Evolutionary conservation across 2,113 vertebrate genomes (phyloP).

Genomic region (Bungarus multicinctus): DNA sequence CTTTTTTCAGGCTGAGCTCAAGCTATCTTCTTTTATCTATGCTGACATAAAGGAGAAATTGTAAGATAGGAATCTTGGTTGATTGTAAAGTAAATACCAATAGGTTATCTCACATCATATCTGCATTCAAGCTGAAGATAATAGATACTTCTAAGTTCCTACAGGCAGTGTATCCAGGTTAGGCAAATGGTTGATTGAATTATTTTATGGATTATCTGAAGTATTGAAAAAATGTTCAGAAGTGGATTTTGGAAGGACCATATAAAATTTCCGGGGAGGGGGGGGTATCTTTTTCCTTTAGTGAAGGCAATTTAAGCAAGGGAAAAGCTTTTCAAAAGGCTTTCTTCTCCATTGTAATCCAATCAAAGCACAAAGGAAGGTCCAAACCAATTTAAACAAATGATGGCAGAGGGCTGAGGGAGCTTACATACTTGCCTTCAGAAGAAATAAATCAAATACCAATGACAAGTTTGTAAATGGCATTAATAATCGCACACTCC

Average conservation of each 20-base stretch:
- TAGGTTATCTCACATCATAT: background rate
- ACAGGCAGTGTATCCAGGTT: background rate
- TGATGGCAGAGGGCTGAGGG: background rate
- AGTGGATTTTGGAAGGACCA: no score
- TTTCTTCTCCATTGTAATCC: background rate
- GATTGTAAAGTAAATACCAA: background rate
- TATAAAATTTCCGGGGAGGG: background rate
- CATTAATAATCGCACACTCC: background rate
- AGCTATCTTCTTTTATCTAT: constrained; percentile 5
- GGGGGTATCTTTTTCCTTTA: background rate
- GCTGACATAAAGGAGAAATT: background rate
- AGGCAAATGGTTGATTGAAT: background rate
- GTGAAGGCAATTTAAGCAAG: background rate
- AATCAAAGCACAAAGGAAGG: background rate
- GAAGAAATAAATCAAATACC: background rate
- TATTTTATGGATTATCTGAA: background rate
- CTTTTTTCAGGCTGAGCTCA: background rate
- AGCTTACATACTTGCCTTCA: background rate
- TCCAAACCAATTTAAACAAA: background rate
- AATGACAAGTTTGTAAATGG: background rate
- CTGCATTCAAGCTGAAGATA: background rate
- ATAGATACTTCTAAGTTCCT: background rate
- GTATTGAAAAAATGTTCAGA: background rate
- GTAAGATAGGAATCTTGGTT: background rate
- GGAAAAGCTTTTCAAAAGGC: background rate